A percentile compares a stretch with the other conserved stretches of the same genome.
Evolutionary conservation across 2,797 vertebrate genomes (phyloP).

Genomic region (Hapalemur alaotrensis): DNA sequence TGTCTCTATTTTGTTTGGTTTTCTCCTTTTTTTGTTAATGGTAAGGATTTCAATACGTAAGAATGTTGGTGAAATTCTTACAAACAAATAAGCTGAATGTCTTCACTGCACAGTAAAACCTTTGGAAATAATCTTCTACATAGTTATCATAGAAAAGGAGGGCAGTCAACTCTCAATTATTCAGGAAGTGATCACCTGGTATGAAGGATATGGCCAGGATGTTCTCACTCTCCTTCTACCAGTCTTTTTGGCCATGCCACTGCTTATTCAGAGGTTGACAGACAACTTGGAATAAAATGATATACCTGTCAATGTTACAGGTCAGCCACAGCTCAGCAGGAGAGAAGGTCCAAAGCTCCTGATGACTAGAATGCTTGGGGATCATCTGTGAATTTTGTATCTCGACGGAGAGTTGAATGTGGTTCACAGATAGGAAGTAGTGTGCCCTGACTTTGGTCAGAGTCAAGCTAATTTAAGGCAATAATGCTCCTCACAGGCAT

Average conservation of each 20-base stretch:
- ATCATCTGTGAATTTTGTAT: not conserved
- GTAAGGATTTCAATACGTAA: not conserved
- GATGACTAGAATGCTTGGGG: not conserved
- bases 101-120: not conserved
- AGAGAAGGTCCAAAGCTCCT: not conserved
- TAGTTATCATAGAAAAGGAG: not conserved
- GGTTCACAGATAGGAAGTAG: not conserved
- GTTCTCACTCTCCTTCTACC: not conserved
- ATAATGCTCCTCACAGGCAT: slow-evolving; percentile 37
- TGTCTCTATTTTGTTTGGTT: not conserved
- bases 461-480: slow-evolving; percentile 68
- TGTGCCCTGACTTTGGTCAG: not conserved
- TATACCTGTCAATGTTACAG: not conserved
- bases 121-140: not conserved
- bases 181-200: not conserved
- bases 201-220: not conserved
- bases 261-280: not conserved
- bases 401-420: not conserved
- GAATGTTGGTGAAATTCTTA: not conserved
- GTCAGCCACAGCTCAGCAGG: not conserved
- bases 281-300: not conserved
- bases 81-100: not conserved
- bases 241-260: not conserved
- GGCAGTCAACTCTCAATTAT: not conserved
- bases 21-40: not conserved